phyloP scores from a whole-genome alignment of 2,888 invertebrate genomes.

The Minunthozetes semirufus region DNA sequence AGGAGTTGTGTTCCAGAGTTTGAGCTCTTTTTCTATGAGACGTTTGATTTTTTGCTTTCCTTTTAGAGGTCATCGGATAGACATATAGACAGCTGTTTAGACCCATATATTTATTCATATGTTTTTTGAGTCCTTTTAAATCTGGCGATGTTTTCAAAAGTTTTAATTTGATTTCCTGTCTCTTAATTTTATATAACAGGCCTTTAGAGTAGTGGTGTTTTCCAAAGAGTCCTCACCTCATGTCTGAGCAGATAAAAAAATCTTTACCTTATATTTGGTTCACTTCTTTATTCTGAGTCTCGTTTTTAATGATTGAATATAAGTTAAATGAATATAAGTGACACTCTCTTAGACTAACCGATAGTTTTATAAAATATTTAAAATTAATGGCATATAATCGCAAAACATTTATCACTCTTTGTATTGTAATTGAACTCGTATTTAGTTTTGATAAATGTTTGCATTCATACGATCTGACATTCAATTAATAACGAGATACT shows the following conservation, averaged over 20 bases:
- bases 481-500: background rate
- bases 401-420: conserved; percentile 4
- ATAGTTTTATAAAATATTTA: background rate
- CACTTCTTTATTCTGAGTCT: no score
- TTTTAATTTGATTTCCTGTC: conserved; percentile 13
- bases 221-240: no score
- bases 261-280: no score
- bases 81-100: background rate
- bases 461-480: background rate
- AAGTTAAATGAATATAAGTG: background rate
- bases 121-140: background rate
- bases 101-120: background rate
- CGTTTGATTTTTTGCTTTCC: background rate
- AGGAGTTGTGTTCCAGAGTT: background rate
- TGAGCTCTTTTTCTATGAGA: background rate
- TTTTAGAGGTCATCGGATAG: background rate
- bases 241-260: no score
- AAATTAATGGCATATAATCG: background rate
- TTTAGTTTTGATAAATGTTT: background rate
- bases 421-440: background rate
- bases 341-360: background rate
- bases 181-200: background rate
- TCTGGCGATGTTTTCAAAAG: background rate
- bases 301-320: no score
- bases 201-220: no score